phyloP scores from a whole-genome alignment of 2,888 invertebrate species.

The Nephrocerus scutellatus region DNA sequence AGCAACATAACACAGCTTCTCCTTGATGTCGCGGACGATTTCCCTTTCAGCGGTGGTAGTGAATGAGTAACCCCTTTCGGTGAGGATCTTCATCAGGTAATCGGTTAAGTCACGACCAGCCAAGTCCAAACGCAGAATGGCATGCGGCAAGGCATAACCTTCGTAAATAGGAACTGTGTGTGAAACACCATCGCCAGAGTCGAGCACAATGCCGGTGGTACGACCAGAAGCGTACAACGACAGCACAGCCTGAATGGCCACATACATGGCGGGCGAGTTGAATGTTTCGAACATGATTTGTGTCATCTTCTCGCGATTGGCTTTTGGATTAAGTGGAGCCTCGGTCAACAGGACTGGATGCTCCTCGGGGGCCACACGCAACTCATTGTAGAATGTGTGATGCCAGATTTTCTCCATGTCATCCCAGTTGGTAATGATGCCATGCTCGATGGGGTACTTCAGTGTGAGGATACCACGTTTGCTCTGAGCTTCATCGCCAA shows the following conservation, averaged over 20 bases:
- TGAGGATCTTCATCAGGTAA: slow-evolving; percentile 90
- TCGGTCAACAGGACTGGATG: slow-evolving; percentile 83
- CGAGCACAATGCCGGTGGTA: slow-evolving; percentile 93
- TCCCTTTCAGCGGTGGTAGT: slow-evolving; percentile 89
- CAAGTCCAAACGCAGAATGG: slow-evolving; percentile 86
- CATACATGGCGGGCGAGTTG: slow-evolving; percentile 91
- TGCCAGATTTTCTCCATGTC: slow-evolving; percentile 99
- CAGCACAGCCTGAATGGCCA: slow-evolving; percentile 88
- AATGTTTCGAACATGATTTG: slow-evolving; percentile 92
- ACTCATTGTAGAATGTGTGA: slow-evolving; percentile 97
- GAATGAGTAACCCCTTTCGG: slow-evolving; percentile 86
- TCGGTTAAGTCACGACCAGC: slow-evolving; percentile 90
- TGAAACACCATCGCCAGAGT: slow-evolving; percentile 93
- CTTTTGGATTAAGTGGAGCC: slow-evolving; percentile 83
- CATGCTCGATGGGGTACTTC: slow-evolving; percentile 96
- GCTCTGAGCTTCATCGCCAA: slow-evolving; percentile 94
- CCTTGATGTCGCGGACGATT: slow-evolving; percentile 93
- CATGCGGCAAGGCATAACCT: slow-evolving; percentile 87
- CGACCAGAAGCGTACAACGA: slow-evolving; percentile 92
- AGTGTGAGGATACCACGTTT: slow-evolving; percentile 93
- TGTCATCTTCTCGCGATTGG: slow-evolving; percentile 87
- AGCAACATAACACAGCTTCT: slow-evolving; percentile 86
- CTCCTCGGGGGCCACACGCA: slow-evolving; percentile 91
- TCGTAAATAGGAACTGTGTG: slow-evolving; percentile 95
- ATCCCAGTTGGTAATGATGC: slow-evolving; percentile 97